phyloP scores from a whole-genome alignment of 1,140 invertebrate genomes.

The Drosophila pallidifrons region DNA sequence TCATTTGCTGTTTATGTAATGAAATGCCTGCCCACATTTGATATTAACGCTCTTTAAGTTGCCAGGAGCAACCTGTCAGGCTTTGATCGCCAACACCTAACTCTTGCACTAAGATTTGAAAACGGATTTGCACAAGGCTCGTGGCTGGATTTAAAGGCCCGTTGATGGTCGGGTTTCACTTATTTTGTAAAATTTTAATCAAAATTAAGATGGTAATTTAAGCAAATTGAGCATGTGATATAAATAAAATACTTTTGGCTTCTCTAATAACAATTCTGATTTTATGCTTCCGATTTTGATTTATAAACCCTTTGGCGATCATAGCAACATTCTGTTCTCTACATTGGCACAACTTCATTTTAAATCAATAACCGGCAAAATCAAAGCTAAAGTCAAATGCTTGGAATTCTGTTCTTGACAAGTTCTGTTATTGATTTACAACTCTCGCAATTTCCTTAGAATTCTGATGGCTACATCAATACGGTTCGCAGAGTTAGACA shows the following conservation, averaged over 20 bases:
- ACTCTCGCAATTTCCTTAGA: conserved; percentile 25
- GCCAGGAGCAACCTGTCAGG: not conserved
- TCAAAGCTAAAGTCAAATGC: conserved; percentile 13
- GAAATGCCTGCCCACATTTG: conserved; percentile 16
- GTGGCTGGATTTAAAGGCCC: not conserved
- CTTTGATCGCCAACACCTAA: not conserved
- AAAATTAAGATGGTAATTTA: not conserved
- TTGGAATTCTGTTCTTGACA: conserved; percentile 19
- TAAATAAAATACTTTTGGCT: no score
- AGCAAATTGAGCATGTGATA: not conserved
- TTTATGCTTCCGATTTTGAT: no score
- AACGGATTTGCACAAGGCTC: not conserved
- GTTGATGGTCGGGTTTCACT: not conserved
- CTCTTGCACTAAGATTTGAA: not conserved
- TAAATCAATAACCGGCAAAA: conserved; percentile 10
- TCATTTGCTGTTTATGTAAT: conserved; percentile 2
- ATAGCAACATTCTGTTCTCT: not conserved
- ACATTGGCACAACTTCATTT: not conserved
- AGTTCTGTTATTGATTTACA: conserved; percentile 33
- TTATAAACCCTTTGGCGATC: no score
- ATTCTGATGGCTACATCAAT: conserved; percentile 13
- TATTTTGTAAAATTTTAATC: not conserved
- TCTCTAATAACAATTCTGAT: not conserved
- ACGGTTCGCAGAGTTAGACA: conserved; percentile 8
- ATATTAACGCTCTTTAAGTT: not conserved